Base-by-base conservation (phyloP, 2,797 vertebrate genomes). In the Centroberyx gerrardi region DNA sequence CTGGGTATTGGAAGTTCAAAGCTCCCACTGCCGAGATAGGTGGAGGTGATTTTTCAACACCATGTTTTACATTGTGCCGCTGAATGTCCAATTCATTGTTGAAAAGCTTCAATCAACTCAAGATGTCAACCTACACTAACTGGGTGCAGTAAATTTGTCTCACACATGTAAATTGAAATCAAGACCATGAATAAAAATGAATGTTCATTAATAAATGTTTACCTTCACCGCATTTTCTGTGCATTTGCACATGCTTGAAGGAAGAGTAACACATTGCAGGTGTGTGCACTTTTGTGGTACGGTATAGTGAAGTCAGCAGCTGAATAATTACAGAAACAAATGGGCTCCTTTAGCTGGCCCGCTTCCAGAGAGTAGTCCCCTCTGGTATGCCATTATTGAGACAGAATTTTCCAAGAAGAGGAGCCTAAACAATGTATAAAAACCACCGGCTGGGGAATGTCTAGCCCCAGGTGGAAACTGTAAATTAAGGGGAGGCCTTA, bases 401-500 rank as follows among this genome's bases (percentile, higher is more conserved):
- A 13, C 14, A 4, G 22, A 38, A 13, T 69, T 82, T 77, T 63
- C 75, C 68, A 22, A 46, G 46, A 65, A 56, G 27, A 59, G 69
- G 55, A 80, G 60, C 69, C 29, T 74, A 66, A 53, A 48, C 51
- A 63, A 44, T 51, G 46, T 55, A 53, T 48, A 58, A 67, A 67
- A 51, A 72, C 71, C 48, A 75, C 8, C 53, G 72, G 73, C 67
- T 10, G 64, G 67, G 72, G 74, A 76, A 73, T 74, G 70, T 84
- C 54, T 61, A 1, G 22, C 85, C 63, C 22, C 18, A n/a, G 73
- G 80, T 75, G 62, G 63, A 77, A 62, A 71, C 54, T 56, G 66
- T 79, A 62, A 70, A 76, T 81, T 82, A 78, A 66, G 46, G 70
- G 62, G 73, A 74, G 72, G 65, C 72, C n/a, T 62, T 77, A 86